These are phyloP conservation scores for Lichenostomus cassidix DNA, from an alignment of 2,113 vertebrate genomes.

Conservation along the genomic window DNA sequence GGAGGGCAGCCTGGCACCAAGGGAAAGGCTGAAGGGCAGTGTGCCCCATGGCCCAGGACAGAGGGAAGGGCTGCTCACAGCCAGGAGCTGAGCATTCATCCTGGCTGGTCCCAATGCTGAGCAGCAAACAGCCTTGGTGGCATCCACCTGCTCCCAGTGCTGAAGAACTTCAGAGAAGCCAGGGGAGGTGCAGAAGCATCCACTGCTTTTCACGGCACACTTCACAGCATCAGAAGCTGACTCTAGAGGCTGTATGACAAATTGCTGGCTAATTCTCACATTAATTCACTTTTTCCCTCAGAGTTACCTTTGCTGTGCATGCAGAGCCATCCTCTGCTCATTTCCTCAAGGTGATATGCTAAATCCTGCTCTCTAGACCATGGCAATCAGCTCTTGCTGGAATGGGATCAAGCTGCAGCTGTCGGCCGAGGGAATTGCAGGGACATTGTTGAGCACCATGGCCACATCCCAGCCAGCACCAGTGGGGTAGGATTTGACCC, in stretches of 20 bases:
- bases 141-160: background rate
- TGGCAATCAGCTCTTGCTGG: background rate
- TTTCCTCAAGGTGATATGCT: background rate
- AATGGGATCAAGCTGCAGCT: accelerated
- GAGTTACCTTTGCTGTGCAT: background rate
- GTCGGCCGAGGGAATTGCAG: background rate
- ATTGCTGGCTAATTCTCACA: background rate
- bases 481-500: background rate
- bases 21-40: background rate
- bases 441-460: background rate
- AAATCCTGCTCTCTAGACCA: background rate
- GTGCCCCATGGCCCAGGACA: background rate
- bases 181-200: background rate
- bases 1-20: background rate
- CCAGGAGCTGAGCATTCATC: too few species aligned
- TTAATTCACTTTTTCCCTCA: background rate
- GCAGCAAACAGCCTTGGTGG: background rate
- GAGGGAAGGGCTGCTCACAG: too few species aligned
- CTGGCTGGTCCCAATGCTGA: background rate
- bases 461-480: background rate
- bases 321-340: background rate
- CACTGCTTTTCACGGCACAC: background rate
- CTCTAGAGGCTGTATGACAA: background rate
- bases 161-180: background rate
- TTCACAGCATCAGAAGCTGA: background rate